phyloP scores from a whole-genome alignment of 2,797 vertebrate species.

The Masticophis lateralis region DNA sequence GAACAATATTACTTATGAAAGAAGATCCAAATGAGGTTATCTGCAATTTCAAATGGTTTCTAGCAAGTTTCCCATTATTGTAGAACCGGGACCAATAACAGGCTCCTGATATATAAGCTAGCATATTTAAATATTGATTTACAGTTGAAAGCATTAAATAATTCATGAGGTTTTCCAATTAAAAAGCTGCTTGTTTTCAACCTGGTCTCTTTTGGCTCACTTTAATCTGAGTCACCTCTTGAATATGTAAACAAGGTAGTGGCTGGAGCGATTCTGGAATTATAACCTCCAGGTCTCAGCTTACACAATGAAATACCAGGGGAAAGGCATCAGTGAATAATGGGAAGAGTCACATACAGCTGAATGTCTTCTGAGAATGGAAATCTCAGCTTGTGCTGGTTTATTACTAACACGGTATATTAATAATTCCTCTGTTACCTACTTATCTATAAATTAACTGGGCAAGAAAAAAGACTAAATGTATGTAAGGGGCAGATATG shows the following conservation, averaged over 20 bases:
- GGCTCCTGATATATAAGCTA: conserved; percentile 14
- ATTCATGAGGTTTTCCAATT: conserved; percentile 31
- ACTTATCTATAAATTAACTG: neutral
- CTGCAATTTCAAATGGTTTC: conserved; percentile 23
- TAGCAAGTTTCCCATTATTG: conserved; percentile 26
- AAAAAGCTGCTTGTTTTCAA: conserved; percentile 20
- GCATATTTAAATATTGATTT: conserved; percentile 35
- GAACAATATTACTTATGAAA: conserved; percentile 13
- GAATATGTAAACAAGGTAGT: neutral
- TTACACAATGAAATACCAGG: neutral
- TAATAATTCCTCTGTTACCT: neutral
- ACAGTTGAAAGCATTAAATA: conserved; percentile 23
- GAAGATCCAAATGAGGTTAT: conserved; percentile 20
- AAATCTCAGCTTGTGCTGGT: neutral
- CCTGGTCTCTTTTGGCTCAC: neutral
- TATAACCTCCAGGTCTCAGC: neutral
- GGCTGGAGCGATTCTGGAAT: neutral
- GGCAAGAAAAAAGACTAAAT: neutral
- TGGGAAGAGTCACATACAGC: neutral
- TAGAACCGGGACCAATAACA: conserved; percentile 19
- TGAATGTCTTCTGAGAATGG: neutral
- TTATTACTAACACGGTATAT: neutral
- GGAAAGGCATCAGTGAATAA: neutral
- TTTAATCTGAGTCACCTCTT: neutral
- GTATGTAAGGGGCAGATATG: neutral